Conservation (phyloP, 1,140 invertebrate genomes). For the Heliothis virescens region DNA sequence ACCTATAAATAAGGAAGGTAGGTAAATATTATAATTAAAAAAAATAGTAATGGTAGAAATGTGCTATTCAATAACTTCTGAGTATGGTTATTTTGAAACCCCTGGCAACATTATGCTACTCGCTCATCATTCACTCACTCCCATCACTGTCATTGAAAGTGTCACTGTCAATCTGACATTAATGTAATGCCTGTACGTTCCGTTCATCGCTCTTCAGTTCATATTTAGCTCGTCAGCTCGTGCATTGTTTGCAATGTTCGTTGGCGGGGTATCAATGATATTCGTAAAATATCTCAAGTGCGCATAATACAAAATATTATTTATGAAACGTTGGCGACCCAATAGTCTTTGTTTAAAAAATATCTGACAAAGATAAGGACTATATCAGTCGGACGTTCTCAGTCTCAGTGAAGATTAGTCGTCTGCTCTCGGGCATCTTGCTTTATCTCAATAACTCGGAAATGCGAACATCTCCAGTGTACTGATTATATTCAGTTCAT, state of each 20-base stretch:
- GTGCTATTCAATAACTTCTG: too few species aligned
- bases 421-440: slow-evolving; percentile 63
- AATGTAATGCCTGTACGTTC: neutral
- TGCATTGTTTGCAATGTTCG: slow-evolving; percentile 44
- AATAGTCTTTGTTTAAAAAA: slow-evolving; percentile 4
- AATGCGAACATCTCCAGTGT: slow-evolving; percentile 57
- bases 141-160: neutral
- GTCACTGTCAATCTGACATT: slow-evolving; percentile 14
- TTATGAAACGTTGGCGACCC: slow-evolving; percentile 1
- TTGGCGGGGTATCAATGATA: slow-evolving; percentile 45
- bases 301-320: slow-evolving; percentile 40
- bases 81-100: neutral
- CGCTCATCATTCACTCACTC: neutral
- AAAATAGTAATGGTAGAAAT: too few species aligned
- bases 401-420: slow-evolving; percentile 80
- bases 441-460: slow-evolving; percentile 60
- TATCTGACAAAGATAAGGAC: slow-evolving; percentile 30
- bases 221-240: neutral
- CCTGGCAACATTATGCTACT: neutral
- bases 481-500: slow-evolving; percentile 57
- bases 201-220: slow-evolving; percentile 20
- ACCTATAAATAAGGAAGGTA: too few species aligned
- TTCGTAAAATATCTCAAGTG: slow-evolving; percentile 28
- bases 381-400: slow-evolving; percentile 62
- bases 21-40: too few species aligned